These are phyloP conservation scores for Parnassius smintheus DNA, from an alignment of 2,888 invertebrate genomes.

Conservation along the genomic window DNA sequence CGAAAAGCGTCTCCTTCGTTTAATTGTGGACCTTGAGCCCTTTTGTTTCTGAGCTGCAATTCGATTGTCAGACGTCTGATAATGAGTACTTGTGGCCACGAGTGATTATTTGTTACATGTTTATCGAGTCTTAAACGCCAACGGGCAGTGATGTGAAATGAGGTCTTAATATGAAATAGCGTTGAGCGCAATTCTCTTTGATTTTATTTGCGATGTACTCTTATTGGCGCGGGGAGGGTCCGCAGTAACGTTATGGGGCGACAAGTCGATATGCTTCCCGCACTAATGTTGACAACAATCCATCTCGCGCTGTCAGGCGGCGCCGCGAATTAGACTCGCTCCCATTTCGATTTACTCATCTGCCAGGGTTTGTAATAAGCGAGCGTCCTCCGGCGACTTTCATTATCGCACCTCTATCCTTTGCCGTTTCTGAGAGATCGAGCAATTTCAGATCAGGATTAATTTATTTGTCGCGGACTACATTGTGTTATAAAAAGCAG, in stretches of 20 bases:
- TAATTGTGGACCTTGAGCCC: constrained; percentile 73
- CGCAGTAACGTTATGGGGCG: constrained; percentile 52
- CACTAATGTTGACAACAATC: constrained; percentile 79
- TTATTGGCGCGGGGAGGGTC: constrained; percentile 29
- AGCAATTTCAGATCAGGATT: constrained; percentile 63
- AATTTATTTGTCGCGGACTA: constrained; percentile 63
- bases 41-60: constrained; percentile 68
- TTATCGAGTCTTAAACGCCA: constrained; percentile 49
- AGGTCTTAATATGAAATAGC: constrained; percentile 46
- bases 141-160: constrained; percentile 42
- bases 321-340: constrained; percentile 75
- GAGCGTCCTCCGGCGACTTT: constrained; percentile 46
- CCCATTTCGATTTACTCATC: constrained; percentile 75
- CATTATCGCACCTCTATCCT: constrained; percentile 50
- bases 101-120: constrained; percentile 48
- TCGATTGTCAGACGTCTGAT: constrained; percentile 66
- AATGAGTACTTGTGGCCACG: constrained; percentile 61
- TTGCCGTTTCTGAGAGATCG: constrained; percentile 52
- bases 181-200: constrained; percentile 42
- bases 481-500: constrained; percentile 57
- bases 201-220: constrained; percentile 26
- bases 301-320: constrained; percentile 74
- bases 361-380: constrained; percentile 56
- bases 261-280: constrained; percentile 74
- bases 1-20: constrained; percentile 55